Evolutionary conservation across 1,140 invertebrate species (phyloP).

Genomic region (Lucilia cuprina): DNA sequence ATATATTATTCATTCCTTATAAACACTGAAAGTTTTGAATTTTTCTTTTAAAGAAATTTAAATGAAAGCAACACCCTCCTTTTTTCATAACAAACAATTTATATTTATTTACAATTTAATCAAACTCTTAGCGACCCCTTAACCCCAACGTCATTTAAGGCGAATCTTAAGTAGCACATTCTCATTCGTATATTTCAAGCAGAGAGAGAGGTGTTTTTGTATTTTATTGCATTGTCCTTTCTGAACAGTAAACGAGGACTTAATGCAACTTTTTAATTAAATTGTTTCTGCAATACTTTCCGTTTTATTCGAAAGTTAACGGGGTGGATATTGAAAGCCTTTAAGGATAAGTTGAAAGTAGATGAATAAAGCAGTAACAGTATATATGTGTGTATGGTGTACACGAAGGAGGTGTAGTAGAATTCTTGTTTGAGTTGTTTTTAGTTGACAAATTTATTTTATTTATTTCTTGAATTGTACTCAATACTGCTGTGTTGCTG

Average conservation of each 20-base stretch:
- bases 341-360: neutral
- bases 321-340: neutral
- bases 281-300: conserved; percentile 5
- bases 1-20: too few relatives aligned
- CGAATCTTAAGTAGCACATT: neutral
- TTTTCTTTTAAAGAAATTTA: too few relatives aligned
- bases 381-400: too few relatives aligned
- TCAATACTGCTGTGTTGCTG: neutral
- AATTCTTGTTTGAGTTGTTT: neutral
- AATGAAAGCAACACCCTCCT: too few relatives aligned
- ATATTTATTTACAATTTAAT: too few relatives aligned
- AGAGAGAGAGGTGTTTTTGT: neutral
- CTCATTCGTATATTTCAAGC: neutral
- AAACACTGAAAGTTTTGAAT: too few relatives aligned
- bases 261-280: conserved; percentile 12
- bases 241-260: neutral
- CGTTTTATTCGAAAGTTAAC: neutral
- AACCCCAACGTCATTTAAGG: neutral
- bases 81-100: too few relatives aligned
- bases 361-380: too few relatives aligned
- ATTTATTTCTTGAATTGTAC: neutral
- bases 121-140: neutral
- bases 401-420: too few relatives aligned
- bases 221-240: neutral
- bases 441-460: neutral